Conservation (phyloP, 2,113 vertebrate genomes). For the Hirundichthys speculiger region DNA sequence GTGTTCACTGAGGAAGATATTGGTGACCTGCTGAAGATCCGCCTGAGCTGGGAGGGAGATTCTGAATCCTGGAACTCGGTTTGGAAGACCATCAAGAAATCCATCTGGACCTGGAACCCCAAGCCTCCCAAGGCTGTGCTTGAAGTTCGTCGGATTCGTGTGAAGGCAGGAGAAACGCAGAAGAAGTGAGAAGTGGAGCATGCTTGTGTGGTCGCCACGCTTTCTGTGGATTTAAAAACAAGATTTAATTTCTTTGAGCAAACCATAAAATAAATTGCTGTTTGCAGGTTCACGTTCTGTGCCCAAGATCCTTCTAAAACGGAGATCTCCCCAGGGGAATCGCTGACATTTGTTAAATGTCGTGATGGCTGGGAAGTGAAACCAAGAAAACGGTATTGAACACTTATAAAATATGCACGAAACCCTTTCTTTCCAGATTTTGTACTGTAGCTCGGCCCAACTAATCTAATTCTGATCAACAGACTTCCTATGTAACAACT, state of each 20-base stretch:
- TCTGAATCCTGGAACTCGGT: conserved; percentile 82
- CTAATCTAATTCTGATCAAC: neutral
- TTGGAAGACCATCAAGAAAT: conserved; percentile 82
- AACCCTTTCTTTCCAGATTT: neutral
- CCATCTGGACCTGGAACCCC: conserved; percentile 73
- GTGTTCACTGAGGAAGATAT: conserved; percentile 94
- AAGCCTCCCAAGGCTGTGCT: conserved; percentile 69
- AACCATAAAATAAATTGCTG: neutral
- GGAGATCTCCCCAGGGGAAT: conserved; percentile 85
- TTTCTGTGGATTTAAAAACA: neutral
- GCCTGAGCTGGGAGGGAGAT: conserved; percentile 87
- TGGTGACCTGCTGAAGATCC: conserved; percentile 90
- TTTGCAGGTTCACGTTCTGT: conserved; percentile 88
- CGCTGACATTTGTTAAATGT: conserved; percentile 89
- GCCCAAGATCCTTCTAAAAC: conserved; percentile 79
- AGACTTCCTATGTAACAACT: conserved; percentile 73
- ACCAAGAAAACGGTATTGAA: conserved; percentile 78
- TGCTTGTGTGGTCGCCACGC: neutral
- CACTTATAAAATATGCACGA: neutral
- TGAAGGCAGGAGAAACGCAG: conserved; percentile 95
- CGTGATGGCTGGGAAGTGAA: conserved; percentile 87
- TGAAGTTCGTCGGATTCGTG: conserved; percentile 87
- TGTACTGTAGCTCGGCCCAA: neutral
- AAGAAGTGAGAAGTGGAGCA: conserved; percentile 82
- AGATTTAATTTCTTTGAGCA: neutral